Conservation (phyloP, 2,113 vertebrate species). For the Polypterus senegalus region DNA sequence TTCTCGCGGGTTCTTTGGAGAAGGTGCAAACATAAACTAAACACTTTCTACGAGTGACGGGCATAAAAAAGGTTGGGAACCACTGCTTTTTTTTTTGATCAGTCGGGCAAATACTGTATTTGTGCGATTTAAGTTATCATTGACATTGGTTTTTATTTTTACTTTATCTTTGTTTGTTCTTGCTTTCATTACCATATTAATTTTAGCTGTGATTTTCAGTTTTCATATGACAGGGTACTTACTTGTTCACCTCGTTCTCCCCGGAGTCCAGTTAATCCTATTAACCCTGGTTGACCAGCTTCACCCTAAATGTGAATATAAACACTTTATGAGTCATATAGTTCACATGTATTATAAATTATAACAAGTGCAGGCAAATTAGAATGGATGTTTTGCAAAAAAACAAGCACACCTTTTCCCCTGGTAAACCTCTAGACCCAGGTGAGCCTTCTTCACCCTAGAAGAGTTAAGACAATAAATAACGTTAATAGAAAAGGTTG, state of each 20-base stretch:
- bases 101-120: too few species aligned
- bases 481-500: too few species aligned
- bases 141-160: too few species aligned
- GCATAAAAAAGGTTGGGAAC: too few species aligned
- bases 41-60: too few species aligned
- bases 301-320: conserved; percentile 36
- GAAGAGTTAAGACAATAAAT: background rate
- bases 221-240: conserved; percentile 6
- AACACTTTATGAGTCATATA: background rate
- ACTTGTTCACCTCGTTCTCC: conserved; percentile 49
- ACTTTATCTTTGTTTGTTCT: too few species aligned
- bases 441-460: conserved; percentile 54
- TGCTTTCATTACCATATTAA: too few species aligned
- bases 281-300: conserved; percentile 37
- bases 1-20: too few species aligned
- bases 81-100: too few species aligned
- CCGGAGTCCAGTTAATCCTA: conserved; percentile 36
- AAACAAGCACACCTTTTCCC: conserved; percentile 42
- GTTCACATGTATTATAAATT: background rate
- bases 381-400: background rate
- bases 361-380: background rate
- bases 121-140: too few species aligned
- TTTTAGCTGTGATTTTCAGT: too few species aligned
- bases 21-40: too few species aligned
- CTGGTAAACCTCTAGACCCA: conserved; percentile 48